A percentile compares a stretch with the other conserved stretches of the same genome.
These are phyloP conservation scores for Passer montanus DNA, from an alignment of 2,113 vertebrate genomes.

Conservation along the genomic window DNA sequence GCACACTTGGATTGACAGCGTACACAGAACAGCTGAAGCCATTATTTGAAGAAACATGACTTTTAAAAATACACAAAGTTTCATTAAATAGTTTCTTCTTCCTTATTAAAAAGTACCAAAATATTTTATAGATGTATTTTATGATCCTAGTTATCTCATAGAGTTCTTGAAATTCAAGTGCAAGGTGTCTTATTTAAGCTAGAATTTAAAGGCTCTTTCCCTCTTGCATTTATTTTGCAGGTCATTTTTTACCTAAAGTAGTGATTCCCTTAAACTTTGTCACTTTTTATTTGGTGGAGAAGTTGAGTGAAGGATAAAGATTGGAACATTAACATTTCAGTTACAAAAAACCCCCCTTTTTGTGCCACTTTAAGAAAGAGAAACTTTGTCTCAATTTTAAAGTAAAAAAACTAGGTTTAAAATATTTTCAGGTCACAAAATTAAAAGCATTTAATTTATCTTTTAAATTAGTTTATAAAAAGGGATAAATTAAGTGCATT, in stretches of 20 bases:
- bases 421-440: neutral
- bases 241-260: neutral
- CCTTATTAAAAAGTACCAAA: neutral
- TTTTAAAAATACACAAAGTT: rapidly evolving
- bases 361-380: neutral
- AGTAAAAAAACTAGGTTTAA: neutral
- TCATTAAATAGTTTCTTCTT: neutral
- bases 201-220: neutral
- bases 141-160: neutral
- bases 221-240: neutral
- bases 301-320: neutral
- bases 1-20: rapidly evolving
- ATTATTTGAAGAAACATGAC: rapidly evolving
- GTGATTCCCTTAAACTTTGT: neutral
- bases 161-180: neutral
- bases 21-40: neutral
- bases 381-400: neutral
- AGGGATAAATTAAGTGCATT: neutral
- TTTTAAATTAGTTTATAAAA: neutral
- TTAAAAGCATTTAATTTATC: neutral
- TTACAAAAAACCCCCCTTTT: rapidly evolving
- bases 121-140: neutral
- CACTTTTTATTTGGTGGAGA: neutral
- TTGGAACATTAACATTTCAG: neutral
- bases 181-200: neutral